Conservation (phyloP, 2,888 invertebrate genomes). For the Caenorhabditis drosophilae region DNA sequence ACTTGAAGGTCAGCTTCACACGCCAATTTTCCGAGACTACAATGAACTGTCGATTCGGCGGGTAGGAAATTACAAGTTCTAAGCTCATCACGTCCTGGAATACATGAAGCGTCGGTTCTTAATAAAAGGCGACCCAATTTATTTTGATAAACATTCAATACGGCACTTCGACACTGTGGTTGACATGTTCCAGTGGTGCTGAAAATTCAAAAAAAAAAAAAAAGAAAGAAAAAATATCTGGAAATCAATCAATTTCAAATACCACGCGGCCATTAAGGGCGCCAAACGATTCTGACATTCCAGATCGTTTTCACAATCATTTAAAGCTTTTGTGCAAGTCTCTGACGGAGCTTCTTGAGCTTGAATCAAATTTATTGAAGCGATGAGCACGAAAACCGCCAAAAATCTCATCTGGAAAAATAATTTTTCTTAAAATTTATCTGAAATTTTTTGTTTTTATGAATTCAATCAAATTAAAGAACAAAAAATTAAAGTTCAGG, state of each 20-base stretch:
- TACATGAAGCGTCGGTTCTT: slow-evolving; percentile 63
- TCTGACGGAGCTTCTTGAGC: slow-evolving; percentile 42
- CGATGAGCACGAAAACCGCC: slow-evolving; percentile 7
- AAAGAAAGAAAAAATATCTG: background rate
- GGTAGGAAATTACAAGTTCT: slow-evolving; percentile 66
- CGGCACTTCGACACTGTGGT: slow-evolving; percentile 66
- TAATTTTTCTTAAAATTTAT: no score
- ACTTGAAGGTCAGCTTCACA: slow-evolving; percentile 66
- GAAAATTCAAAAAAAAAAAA: no score
- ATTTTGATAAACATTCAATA: slow-evolving; percentile 67
- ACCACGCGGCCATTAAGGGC: slow-evolving; percentile 67
- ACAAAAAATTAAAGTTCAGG: no score
- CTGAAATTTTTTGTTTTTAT: no score
- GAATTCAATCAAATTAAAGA: no score
- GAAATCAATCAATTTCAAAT: background rate
- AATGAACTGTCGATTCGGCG: slow-evolving; percentile 59
- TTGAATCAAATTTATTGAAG: background rate
- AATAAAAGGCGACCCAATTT: slow-evolving; percentile 54
- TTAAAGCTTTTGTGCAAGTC: slow-evolving; percentile 58
- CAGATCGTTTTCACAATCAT: slow-evolving; percentile 64
- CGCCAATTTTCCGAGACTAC: slow-evolving; percentile 65
- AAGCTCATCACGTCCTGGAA: slow-evolving; percentile 64
- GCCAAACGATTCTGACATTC: slow-evolving; percentile 67
- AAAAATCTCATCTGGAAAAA: no score
- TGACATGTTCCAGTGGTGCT: slow-evolving; percentile 67